These are phyloP conservation scores for Semaprochilodus insignis DNA, from an alignment of 2,797 vertebrate species.

Conservation along the genomic window DNA sequence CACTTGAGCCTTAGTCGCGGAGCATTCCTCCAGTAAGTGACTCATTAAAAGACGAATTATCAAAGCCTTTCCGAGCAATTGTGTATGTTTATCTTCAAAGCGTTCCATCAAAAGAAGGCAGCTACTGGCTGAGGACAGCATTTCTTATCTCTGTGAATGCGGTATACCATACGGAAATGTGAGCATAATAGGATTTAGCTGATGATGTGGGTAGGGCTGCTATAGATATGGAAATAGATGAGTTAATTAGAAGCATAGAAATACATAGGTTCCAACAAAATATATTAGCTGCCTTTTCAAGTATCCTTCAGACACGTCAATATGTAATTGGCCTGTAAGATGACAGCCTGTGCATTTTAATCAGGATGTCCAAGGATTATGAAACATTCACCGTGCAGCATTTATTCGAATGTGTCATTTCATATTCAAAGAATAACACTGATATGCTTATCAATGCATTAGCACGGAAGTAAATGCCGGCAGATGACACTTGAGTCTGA, in stretches of 20 bases:
- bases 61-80: constrained; percentile 20
- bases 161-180: constrained; percentile 42
- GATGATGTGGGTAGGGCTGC: constrained; percentile 39
- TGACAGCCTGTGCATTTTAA: constrained; percentile 47
- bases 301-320: constrained; percentile 37
- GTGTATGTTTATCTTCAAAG: constrained; percentile 39
- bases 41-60: constrained; percentile 48
- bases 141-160: constrained; percentile 46
- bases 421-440: constrained; percentile 46
- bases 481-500: constrained; percentile 37
- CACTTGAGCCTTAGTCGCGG: constrained; percentile 20
- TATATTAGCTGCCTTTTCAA: constrained; percentile 50
- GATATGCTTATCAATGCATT: constrained; percentile 46
- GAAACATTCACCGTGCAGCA: constrained; percentile 37
- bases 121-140: constrained; percentile 33
- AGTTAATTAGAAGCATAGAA: constrained; percentile 50
- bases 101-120: constrained; percentile 33
- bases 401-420: constrained; percentile 51
- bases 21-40: constrained; percentile 33
- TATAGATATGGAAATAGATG: constrained; percentile 32
- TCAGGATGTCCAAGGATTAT: constrained; percentile 52
- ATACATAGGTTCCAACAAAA: constrained; percentile 52
- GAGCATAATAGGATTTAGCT: constrained; percentile 50
- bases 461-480: constrained; percentile 43
- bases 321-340: constrained; percentile 39